Percentiles rank a stretch among this genome's conserved stretches.
These are phyloP conservation scores for Pantherophis guttatus DNA, from an alignment of 2,113 vertebrate species.

Conservation along the genomic window DNA sequence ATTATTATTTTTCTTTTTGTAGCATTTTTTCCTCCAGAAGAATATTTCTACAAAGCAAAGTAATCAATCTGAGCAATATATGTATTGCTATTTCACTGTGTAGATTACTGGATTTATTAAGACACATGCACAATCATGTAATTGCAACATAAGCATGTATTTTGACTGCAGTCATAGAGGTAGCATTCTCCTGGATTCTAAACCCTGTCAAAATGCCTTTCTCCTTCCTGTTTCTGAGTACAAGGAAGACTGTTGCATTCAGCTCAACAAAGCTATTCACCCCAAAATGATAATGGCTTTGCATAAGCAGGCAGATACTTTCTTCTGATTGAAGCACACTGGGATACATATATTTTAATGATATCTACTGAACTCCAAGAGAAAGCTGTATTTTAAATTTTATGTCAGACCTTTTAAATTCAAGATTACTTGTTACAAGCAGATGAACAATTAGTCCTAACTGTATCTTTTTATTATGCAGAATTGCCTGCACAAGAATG, in stretches of 20 bases:
- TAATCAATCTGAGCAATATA: not conserved
- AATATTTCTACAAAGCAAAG: not conserved
- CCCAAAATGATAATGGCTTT: rapidly evolving
- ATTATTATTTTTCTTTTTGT: not conserved
- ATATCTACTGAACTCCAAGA: not conserved
- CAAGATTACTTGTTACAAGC: not conserved
- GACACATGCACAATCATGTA: not conserved
- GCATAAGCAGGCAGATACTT: not conserved
- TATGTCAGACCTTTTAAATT: not conserved
- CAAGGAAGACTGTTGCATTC: not conserved
- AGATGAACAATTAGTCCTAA: not conserved
- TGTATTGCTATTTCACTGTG: rapidly evolving
- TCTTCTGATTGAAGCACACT: not conserved
- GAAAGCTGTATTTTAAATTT: not conserved
- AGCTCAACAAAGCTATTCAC: rapidly evolving
- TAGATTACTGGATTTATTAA: not conserved
- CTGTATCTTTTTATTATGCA: not conserved
- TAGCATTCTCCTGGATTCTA: not conserved
- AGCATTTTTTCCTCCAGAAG: not conserved
- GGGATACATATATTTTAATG: not conserved
- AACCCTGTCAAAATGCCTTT: not conserved
- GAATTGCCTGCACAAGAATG: not conserved
- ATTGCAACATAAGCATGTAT: not conserved
- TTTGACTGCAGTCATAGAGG: rapidly evolving
- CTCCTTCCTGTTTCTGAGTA: not conserved